Conservation (phyloP, 2,113 vertebrate species). For the Protobothrops flavoviridis region DNA sequence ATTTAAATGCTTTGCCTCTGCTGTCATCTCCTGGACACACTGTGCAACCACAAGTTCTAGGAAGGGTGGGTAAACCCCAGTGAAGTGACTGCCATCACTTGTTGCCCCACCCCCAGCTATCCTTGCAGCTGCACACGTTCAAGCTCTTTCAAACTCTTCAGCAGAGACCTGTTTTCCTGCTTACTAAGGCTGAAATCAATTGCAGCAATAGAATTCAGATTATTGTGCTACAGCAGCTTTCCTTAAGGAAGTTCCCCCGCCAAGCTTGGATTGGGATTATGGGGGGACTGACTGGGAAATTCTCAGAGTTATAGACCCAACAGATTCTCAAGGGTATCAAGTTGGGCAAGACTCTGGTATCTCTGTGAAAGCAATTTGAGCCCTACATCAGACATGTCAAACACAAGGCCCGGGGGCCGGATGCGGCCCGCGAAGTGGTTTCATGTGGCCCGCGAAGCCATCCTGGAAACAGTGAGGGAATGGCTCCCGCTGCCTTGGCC, state of each 20-base stretch:
- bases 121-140: neutral
- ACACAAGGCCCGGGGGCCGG: too few relatives aligned
- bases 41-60: neutral
- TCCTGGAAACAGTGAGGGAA: too few relatives aligned
- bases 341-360: neutral
- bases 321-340: neutral
- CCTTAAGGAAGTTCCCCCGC: neutral
- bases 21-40: neutral
- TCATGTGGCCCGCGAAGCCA: too few relatives aligned
- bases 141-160: neutral
- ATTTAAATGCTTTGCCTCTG: neutral
- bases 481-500: too few relatives aligned
- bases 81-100: neutral
- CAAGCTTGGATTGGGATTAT: neutral
- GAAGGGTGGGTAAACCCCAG: neutral
- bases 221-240: neutral
- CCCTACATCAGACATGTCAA: neutral
- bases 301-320: neutral
- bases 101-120: neutral
- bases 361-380: neutral
- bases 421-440: too few relatives aligned
- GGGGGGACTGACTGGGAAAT: neutral
- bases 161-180: neutral
- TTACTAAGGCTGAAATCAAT: neutral
- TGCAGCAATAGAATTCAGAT: neutral